A percentile compares a stretch with the other conserved stretches of the same genome.
phyloP scores from a whole-genome alignment of 2,888 invertebrate genomes.

The Sthenelais limicola region DNA sequence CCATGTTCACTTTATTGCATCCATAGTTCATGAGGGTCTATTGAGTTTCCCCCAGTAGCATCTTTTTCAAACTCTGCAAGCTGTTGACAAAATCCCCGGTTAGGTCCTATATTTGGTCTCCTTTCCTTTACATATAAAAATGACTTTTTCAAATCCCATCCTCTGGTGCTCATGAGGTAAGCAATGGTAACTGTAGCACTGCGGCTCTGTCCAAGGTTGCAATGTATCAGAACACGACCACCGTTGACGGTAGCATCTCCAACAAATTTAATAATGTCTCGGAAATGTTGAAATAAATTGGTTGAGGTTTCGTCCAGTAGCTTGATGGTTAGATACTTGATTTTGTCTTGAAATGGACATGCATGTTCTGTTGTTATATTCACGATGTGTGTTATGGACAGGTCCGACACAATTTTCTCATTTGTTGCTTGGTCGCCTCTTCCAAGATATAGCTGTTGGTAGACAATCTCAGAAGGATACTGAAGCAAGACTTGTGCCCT shows the following conservation, averaged over 20 bases:
- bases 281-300: constrained; percentile 40
- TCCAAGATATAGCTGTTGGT: constrained; percentile 62
- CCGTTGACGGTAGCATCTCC: constrained; percentile 42
- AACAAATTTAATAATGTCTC: constrained; percentile 48
- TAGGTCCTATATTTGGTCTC: constrained; percentile 58
- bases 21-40: constrained; percentile 28
- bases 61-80: constrained; percentile 58
- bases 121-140: constrained; percentile 56
- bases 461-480: constrained; percentile 64
- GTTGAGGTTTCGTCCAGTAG: constrained; percentile 46
- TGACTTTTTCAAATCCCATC: constrained; percentile 56
- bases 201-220: constrained; percentile 61
- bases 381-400: constrained; percentile 63
- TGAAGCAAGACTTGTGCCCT: constrained; percentile 53
- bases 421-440: constrained; percentile 64
- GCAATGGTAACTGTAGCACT: constrained; percentile 59
- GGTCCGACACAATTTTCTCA: constrained; percentile 54
- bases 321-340: constrained; percentile 41
- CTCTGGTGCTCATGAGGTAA: constrained; percentile 55
- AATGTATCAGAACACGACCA: constrained; percentile 63
- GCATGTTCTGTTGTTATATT: constrained; percentile 55
- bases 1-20: too few relatives aligned
- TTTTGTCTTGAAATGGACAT: constrained; percentile 28
- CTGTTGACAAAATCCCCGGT: constrained; percentile 55
- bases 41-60: constrained; percentile 56